These are phyloP conservation scores for Chondrilla cf. caribensis DNA, from an alignment of 37 sponge, comb jelly and placozoan species.

Conservation along the genomic window DNA sequence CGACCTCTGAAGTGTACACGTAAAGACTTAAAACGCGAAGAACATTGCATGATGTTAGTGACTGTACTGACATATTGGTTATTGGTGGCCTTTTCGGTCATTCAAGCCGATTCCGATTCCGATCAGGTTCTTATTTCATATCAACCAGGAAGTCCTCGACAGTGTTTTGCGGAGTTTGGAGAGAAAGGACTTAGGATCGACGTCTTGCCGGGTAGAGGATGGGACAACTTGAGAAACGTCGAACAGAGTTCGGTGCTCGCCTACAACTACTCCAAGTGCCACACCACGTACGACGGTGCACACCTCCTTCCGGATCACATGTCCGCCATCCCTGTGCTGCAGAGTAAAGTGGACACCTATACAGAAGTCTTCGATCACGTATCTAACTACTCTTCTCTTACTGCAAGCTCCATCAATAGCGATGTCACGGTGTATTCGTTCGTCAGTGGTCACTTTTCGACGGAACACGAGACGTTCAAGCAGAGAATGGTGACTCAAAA, in stretches of 20 bases:
- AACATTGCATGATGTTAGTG: too few relatives aligned
- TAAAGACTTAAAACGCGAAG: too few relatives aligned
- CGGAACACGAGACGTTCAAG: slow-evolving; percentile 39
- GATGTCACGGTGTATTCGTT: slow-evolving; percentile 30
- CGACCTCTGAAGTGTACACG: too few relatives aligned
- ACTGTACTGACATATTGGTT: too few relatives aligned
- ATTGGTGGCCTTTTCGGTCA: too few relatives aligned
- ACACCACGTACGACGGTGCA: slow-evolving; percentile 55
- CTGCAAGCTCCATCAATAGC: slow-evolving; percentile 46
- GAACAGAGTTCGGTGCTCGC: slow-evolving; percentile 61
- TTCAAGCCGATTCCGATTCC: too few relatives aligned
- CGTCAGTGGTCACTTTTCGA: slow-evolving; percentile 61
- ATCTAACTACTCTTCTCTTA: slow-evolving; percentile 55
- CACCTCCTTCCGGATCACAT: slow-evolving; percentile 63
- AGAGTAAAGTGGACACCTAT: slow-evolving; percentile 51
- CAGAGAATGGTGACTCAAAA: slow-evolving; percentile 36
- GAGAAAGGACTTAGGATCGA: slow-evolving; percentile 9
- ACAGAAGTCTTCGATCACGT: slow-evolving; percentile 49
- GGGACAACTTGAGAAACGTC: slow-evolving; percentile 67
- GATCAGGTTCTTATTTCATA: too few relatives aligned
- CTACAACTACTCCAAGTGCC: slow-evolving; percentile 59
- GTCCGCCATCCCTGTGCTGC: slow-evolving; percentile 41
- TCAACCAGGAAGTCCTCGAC: slow-evolving; percentile 1
- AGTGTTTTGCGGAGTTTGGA: background rate
- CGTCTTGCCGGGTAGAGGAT: slow-evolving; percentile 61